Conservation (phyloP, 2,113 vertebrate species). For the Neodontobutis hainanensis region DNA sequence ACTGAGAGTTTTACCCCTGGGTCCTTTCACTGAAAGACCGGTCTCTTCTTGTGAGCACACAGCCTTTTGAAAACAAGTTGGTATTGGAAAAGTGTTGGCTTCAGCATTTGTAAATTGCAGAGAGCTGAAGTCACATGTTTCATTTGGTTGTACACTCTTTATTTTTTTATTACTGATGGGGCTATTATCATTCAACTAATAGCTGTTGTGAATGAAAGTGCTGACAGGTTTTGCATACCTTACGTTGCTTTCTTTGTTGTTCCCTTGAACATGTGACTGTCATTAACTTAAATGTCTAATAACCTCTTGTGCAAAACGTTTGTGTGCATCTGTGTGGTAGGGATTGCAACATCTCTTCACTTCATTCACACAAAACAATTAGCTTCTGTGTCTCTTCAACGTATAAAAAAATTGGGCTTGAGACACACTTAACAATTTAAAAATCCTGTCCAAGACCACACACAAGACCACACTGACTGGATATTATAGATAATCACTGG, state of each 20-base stretch:
- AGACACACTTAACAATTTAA: background rate
- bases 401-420: background rate
- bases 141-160: background rate
- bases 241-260: background rate
- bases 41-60: constrained; percentile 13
- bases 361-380: background rate
- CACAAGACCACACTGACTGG: background rate
- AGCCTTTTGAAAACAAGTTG: constrained; percentile 25
- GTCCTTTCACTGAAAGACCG: constrained; percentile 35
- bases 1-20: constrained; percentile 43
- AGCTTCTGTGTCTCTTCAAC: background rate
- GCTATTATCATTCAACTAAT: background rate
- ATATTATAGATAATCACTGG: too few species aligned
- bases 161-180: background rate
- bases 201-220: constrained; percentile 4
- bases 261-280: background rate
- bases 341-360: constrained; percentile 1
- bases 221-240: background rate
- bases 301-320: background rate
- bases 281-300: background rate
- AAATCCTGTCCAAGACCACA: constrained; percentile 6
- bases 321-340: background rate
- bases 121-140: background rate
- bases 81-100: constrained; percentile 6
- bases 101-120: background rate